A percentile compares a stretch with the other conserved stretches of the same genome.
Evolutionary conservation across 2,888 invertebrate species (phyloP).

Genomic region (Cheiracanthium punctorium): DNA sequence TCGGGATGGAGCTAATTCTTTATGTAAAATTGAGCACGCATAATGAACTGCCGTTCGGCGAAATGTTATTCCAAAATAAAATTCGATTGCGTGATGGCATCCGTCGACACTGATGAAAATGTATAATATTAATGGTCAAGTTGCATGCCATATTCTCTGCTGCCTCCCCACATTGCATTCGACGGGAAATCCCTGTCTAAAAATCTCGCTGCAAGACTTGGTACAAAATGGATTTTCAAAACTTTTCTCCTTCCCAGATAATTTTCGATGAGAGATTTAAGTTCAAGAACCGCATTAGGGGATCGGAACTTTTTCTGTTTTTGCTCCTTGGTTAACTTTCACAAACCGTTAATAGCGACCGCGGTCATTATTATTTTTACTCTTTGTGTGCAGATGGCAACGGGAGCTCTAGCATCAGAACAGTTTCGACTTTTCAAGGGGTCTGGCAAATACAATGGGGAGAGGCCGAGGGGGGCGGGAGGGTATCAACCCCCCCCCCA

Average conservation of each 20-base stretch:
- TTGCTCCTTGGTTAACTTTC: conserved; percentile 25
- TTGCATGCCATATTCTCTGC: background rate
- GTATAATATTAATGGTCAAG: background rate
- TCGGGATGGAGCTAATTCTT: too few relatives aligned
- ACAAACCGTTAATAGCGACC: conserved; percentile 52
- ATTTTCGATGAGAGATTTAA: background rate
- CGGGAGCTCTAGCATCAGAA: background rate
- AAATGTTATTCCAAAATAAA: too few relatives aligned
- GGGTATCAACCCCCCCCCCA: too few relatives aligned
- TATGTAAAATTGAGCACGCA: too few relatives aligned
- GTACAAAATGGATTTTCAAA: background rate
- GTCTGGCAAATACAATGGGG: too few relatives aligned
- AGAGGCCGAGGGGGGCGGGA: too few relatives aligned
- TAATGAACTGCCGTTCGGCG: too few relatives aligned
- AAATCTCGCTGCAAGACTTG: background rate
- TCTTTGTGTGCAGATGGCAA: conserved; percentile 33
- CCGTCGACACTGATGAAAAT: background rate
- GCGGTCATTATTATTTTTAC: conserved; percentile 55
- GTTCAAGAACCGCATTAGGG: conserved; percentile 39
- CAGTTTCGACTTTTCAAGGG: too few relatives aligned
- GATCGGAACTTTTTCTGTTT: conserved; percentile 21
- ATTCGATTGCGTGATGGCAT: background rate
- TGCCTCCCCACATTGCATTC: too few relatives aligned
- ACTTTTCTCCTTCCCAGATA: conserved; percentile 2
- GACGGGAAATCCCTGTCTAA: background rate